These are phyloP conservation scores for Polydesmus complanatus DNA, from an alignment of 2,888 invertebrate genomes.

Conservation along the genomic window DNA sequence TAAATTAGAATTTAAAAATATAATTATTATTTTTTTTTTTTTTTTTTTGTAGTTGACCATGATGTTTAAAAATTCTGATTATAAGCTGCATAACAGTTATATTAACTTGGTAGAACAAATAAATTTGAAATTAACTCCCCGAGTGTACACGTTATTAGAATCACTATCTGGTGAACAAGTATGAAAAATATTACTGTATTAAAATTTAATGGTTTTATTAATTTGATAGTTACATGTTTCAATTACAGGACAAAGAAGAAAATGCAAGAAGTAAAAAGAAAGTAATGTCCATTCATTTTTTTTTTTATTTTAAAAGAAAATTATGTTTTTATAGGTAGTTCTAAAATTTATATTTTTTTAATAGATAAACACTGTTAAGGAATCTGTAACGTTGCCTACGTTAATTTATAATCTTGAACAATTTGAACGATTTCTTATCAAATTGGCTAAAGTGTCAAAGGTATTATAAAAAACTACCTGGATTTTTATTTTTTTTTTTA, in stretches of 20 bases:
- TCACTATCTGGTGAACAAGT: background rate
- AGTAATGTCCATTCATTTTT: too few relatives aligned
- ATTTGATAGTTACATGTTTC: too few relatives aligned
- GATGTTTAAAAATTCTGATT: background rate
- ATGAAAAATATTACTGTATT: background rate
- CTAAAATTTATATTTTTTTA: too few relatives aligned
- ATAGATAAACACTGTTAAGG: background rate
- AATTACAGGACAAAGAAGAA: too few relatives aligned
- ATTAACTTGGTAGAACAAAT: background rate
- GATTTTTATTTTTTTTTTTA: too few relatives aligned
- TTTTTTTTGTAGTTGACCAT: background rate
- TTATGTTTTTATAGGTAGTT: too few relatives aligned
- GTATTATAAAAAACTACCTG: too few relatives aligned
- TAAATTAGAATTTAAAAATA: too few relatives aligned
- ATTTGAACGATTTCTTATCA: background rate
- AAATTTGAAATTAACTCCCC: background rate
- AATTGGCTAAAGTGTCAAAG: background rate
- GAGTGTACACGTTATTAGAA: background rate
- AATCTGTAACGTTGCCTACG: background rate
- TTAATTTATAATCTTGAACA: background rate
- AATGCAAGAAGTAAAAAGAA: too few relatives aligned
- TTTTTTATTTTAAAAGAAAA: too few relatives aligned
- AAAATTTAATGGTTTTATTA: background rate
- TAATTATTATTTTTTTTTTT: too few relatives aligned
- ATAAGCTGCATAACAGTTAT: background rate